A percentile compares a stretch with the other conserved stretches of the same genome.
These are phyloP conservation scores for Eupithecia abbreviata DNA, from an alignment of 2,888 invertebrate species.

Conservation along the genomic window DNA sequence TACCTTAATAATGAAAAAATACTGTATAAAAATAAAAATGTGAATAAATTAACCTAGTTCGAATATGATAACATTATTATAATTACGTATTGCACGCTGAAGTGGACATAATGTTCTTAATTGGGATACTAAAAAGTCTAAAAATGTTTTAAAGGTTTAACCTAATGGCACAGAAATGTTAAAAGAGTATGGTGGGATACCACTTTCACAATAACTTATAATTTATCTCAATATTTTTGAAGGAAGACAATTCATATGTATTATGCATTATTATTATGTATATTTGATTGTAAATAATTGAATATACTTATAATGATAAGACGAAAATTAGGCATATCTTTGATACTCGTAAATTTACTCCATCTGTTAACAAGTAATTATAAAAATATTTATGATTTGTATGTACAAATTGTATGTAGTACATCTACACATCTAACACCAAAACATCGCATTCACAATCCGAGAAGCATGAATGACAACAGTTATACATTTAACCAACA, in stretches of 20 bases:
- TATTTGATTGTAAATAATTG: slow-evolving; percentile 6
- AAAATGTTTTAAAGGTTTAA: slow-evolving; percentile 3
- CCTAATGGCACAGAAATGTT: slow-evolving; percentile 66
- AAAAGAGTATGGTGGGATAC: slow-evolving; percentile 66
- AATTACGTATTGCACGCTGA: slow-evolving; percentile 29
- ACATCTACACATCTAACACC: slow-evolving; percentile 16
- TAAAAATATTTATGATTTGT: slow-evolving; percentile 15
- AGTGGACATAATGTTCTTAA: slow-evolving; percentile 6
- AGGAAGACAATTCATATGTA: slow-evolving; percentile 63
- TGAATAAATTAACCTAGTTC: slow-evolving; percentile 7
- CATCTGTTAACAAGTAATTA: slow-evolving; percentile 8
- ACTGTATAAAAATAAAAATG: slow-evolving; percentile 27
- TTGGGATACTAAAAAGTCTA: slow-evolving; percentile 7
- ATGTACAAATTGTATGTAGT: slow-evolving; percentile 11
- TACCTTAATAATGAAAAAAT: slow-evolving; percentile 18
- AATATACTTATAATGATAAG: slow-evolving; percentile 2
- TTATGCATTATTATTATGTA: slow-evolving; percentile 34
- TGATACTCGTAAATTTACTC: slow-evolving; percentile 8
- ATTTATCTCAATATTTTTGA: slow-evolving; percentile 43
- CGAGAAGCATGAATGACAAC: slow-evolving; percentile 22
- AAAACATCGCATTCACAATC: slow-evolving; percentile 19
- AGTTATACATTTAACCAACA: slow-evolving; percentile 11
- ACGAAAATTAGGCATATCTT: slow-evolving; percentile 21
- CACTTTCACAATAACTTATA: slow-evolving; percentile 16
- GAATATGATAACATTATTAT: slow-evolving; percentile 18